These are phyloP conservation scores for Druon quercuslanigerum DNA, from an alignment of 1,140 invertebrate species.

Conservation along the genomic window DNA sequence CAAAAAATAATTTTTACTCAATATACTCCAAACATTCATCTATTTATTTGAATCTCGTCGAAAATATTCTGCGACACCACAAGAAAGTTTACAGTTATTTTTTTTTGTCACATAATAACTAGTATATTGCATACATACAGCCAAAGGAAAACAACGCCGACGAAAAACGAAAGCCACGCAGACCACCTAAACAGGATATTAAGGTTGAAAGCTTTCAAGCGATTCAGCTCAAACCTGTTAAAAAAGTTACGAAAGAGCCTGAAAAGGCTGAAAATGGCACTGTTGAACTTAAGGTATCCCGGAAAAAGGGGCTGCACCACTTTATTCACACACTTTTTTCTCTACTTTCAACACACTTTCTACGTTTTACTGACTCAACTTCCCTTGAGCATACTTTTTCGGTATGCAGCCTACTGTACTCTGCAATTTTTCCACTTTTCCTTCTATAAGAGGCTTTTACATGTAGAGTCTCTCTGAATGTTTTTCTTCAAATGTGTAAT, in stretches of 20 bases:
- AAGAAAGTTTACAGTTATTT: background rate
- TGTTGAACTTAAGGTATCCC: slow-evolving; percentile 70
- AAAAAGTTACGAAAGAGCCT: slow-evolving; percentile 68
- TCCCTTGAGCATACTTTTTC: background rate
- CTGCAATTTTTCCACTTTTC: background rate
- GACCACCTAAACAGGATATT: slow-evolving; percentile 76
- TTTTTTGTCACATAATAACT: background rate
- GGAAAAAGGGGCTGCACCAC: slow-evolving; percentile 42
- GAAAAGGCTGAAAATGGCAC: slow-evolving; percentile 72
- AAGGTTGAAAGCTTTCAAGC: slow-evolving; percentile 78
- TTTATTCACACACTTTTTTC: slow-evolving; percentile 44
- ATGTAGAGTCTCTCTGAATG: background rate
- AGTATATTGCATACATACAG: slow-evolving; percentile 63
- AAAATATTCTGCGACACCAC: background rate
- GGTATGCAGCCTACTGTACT: background rate
- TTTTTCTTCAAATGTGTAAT: background rate
- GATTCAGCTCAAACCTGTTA: slow-evolving; percentile 79
- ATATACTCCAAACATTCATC: slow-evolving; percentile 12
- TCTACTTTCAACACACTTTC: slow-evolving; percentile 20
- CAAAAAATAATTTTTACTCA: slow-evolving; percentile 31
- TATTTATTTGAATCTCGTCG: background rate
- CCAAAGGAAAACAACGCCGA: slow-evolving; percentile 59
- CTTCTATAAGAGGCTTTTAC: background rate
- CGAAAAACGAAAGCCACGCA: slow-evolving; percentile 70
- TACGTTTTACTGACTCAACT: slow-evolving; percentile 1